Evolutionary conservation across 2,888 invertebrate species (phyloP).

Genomic region (Halictus ligatus): DNA sequence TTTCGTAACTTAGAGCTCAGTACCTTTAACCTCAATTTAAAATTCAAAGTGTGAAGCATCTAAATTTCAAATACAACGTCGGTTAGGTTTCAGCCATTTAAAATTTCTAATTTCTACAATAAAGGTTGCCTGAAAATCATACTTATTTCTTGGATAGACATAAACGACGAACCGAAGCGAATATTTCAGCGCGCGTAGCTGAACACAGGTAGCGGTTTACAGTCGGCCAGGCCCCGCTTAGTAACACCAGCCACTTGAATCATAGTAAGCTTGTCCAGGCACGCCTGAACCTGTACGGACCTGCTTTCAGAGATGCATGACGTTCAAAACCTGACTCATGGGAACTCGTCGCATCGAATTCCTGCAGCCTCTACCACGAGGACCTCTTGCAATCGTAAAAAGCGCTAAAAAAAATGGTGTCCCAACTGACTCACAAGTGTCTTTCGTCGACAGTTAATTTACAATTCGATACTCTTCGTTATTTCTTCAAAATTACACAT

Average conservation of each 20-base stretch:
- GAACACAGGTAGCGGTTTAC: neutral
- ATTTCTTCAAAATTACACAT: neutral
- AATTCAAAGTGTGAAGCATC: neutral
- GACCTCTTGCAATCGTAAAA: neutral
- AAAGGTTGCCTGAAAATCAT: neutral
- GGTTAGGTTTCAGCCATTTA: neutral
- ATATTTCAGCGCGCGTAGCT: neutral
- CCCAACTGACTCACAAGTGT: neutral
- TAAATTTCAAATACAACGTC: neutral
- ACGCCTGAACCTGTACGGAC: constrained; percentile 49
- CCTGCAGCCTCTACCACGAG: neutral
- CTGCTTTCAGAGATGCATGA: constrained; percentile 24
- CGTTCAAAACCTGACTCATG: constrained; percentile 19
- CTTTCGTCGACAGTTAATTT: neutral
- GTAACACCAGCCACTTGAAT: constrained; percentile 26
- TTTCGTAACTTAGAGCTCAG: neutral
- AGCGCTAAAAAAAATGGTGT: neutral
- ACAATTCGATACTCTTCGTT: neutral
- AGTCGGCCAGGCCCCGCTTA: neutral
- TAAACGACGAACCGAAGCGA: neutral
- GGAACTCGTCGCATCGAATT: constrained; percentile 13
- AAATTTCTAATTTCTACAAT: neutral
- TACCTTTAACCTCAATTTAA: neutral
- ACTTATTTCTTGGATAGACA: neutral
- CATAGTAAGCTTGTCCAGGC: constrained; percentile 6